Evolutionary conservation across 2,113 vertebrate genomes (phyloP).

Genomic region (Uropsilus gracilis): DNA sequence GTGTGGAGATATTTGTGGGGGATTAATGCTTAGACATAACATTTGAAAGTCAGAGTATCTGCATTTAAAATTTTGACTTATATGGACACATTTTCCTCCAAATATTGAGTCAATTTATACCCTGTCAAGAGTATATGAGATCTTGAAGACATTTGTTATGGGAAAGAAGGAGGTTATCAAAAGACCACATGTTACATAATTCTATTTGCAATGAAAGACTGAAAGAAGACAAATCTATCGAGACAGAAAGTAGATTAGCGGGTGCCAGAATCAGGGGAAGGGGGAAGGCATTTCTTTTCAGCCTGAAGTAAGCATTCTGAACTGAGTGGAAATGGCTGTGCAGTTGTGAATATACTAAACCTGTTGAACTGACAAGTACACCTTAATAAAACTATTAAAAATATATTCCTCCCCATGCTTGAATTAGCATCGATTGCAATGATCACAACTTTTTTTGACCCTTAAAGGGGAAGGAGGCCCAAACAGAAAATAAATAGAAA

Average conservation of each 20-base stretch:
- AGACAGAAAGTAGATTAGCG: background rate
- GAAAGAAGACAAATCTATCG: background rate
- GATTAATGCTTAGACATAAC: background rate
- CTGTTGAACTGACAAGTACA: background rate
- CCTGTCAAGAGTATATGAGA: background rate
- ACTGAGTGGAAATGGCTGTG: background rate
- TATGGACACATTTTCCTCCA: background rate
- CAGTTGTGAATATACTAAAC: background rate
- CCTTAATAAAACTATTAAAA: background rate
- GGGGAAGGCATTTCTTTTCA: too few relatives aligned
- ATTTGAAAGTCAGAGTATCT: background rate
- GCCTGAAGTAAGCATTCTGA: background rate
- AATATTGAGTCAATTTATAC: background rate
- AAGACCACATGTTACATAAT: background rate
- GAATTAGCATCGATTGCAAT: background rate
- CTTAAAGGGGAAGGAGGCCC: background rate
- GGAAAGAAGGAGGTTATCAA: background rate
- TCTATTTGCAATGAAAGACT: background rate
- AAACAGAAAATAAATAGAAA: background rate
- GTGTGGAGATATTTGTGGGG: background rate
- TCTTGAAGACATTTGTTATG: slow-evolving; percentile 1
- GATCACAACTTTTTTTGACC: background rate
- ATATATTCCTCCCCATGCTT: background rate
- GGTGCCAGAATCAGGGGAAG: background rate
- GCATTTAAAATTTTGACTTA: background rate